A percentile compares a stretch with the other conserved stretches of the same genome.
These are phyloP conservation scores for Mionectes macconnelli DNA, from an alignment of 2,113 vertebrate species.

Conservation along the genomic window DNA sequence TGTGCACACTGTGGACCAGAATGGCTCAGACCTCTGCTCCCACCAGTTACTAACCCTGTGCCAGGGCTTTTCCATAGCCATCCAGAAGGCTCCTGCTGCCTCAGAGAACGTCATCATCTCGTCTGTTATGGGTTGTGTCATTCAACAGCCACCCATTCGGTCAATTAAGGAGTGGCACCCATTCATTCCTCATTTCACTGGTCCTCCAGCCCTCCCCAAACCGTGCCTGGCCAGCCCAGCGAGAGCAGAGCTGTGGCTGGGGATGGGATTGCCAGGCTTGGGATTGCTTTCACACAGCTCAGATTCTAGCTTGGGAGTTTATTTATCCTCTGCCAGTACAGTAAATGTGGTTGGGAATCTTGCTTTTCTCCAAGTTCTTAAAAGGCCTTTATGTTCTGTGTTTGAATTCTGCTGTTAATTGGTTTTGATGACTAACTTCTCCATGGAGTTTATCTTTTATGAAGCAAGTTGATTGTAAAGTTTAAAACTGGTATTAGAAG, in stretches of 20 bases:
- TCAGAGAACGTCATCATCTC: not conserved
- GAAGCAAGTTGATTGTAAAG: slow-evolving; percentile 1
- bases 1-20: not conserved
- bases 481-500: slow-evolving; percentile 18
- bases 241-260: not conserved
- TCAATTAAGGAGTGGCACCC: not conserved
- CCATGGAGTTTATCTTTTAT: slow-evolving; percentile 4
- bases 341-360: slow-evolving; percentile 31
- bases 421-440: slow-evolving; percentile 46
- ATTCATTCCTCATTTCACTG: not conserved
- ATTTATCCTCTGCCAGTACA: not conserved
- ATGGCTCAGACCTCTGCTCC: not conserved
- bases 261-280: not conserved
- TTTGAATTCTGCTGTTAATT: slow-evolving; percentile 45
- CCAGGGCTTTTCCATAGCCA: not conserved
- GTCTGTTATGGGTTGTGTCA: not conserved
- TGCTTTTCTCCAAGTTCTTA: slow-evolving; percentile 29
- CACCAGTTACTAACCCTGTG: not conserved
- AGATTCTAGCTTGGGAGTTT: not conserved
- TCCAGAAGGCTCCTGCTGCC: not conserved
- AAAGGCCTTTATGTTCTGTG: slow-evolving; percentile 50
- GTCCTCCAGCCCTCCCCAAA: not conserved
- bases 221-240: not conserved
- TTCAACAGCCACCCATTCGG: not conserved
- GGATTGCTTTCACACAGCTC: slow-evolving; percentile 21